phyloP scores from a whole-genome alignment of 2,888 invertebrate genomes.

The Drosophila testacea region DNA sequence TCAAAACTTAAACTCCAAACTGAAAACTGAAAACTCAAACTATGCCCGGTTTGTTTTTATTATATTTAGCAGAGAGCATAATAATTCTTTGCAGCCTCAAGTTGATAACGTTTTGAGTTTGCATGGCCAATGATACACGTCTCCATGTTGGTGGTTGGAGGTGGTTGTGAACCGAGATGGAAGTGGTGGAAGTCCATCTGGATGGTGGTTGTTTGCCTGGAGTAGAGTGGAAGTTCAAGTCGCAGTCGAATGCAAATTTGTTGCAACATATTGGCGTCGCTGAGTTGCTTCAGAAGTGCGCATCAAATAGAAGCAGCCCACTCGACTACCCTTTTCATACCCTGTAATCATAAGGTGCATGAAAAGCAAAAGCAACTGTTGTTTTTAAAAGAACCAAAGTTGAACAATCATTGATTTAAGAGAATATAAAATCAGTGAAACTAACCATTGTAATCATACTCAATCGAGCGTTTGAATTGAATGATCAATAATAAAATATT shows the following conservation, averaged over 20 bases:
- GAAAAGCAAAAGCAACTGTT: neutral
- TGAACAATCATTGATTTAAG: too few relatives aligned
- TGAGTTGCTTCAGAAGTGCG: conserved; percentile 74
- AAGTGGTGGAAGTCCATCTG: conserved; percentile 5
- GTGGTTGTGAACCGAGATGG: conserved; percentile 3
- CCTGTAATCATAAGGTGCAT: conserved; percentile 17
- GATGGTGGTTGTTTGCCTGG: conserved; percentile 39
- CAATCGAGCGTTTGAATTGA: too few relatives aligned
- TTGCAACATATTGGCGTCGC: conserved; percentile 79
- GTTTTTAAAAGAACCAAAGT: neutral
- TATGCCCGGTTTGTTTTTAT: conserved; percentile 78
- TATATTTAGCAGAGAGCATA: conserved; percentile 82
- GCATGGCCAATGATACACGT: conserved; percentile 57
- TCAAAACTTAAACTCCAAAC: conserved; percentile 24
- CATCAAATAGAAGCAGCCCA: conserved; percentile 63
- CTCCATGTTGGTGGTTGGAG: conserved; percentile 20
- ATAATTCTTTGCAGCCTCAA: conserved; percentile 79
- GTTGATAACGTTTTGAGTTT: conserved; percentile 68
- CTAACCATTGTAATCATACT: too few relatives aligned
- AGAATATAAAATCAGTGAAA: too few relatives aligned
- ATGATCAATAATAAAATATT: too few relatives aligned
- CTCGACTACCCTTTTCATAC: conserved; percentile 63
- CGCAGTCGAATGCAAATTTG: conserved; percentile 79
- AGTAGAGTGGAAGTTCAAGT: conserved; percentile 63
- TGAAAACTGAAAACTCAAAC: conserved; percentile 31